Percentiles rank a stretch among this genome's conserved stretches.
These are phyloP conservation scores for Chymomyza costata DNA, from an alignment of 1,140 invertebrate genomes.

Conservation along the genomic window DNA sequence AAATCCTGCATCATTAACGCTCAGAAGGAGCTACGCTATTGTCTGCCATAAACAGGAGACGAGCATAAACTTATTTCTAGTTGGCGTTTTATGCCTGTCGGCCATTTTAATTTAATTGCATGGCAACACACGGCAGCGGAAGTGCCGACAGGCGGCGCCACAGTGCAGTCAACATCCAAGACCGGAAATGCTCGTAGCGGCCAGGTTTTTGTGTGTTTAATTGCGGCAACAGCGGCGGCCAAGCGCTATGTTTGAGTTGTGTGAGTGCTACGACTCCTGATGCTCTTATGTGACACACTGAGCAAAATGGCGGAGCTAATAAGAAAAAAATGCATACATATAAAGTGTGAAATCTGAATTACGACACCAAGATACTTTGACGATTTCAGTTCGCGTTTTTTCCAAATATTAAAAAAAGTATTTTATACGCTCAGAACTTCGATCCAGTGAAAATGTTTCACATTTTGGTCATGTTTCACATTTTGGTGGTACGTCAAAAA, in stretches of 20 bases:
- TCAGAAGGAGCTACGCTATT: slow-evolving; percentile 16
- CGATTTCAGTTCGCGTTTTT: too few species aligned
- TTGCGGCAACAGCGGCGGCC: slow-evolving; percentile 53
- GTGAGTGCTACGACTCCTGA: slow-evolving; percentile 16
- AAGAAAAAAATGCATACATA: not conserved
- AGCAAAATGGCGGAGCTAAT: not conserved
- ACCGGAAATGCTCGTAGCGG: slow-evolving; percentile 56
- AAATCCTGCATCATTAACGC: slow-evolving; percentile 41
- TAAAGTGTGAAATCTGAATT: too few species aligned
- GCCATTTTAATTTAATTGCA: slow-evolving; percentile 58
- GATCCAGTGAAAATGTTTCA: too few species aligned
- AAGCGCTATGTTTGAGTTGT: too few species aligned
- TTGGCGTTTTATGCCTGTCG: slow-evolving; percentile 8
- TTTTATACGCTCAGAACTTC: too few species aligned
- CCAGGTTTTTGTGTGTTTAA: slow-evolving; percentile 54
- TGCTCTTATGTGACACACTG: too few species aligned
- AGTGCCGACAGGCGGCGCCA: slow-evolving; percentile 11
- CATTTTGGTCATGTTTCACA: too few species aligned
- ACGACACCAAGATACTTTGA: too few species aligned
- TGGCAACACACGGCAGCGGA: slow-evolving; percentile 12
- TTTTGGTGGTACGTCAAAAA: too few species aligned
- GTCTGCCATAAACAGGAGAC: slow-evolving; percentile 1
- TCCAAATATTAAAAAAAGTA: too few species aligned
- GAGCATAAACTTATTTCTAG: slow-evolving; percentile 1
- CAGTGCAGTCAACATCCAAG: slow-evolving; percentile 18